Evolutionary conservation across 2,888 invertebrate genomes (phyloP), one percentile per base, ranked within the genome.

Genomic region (Lithophane leautieri): DNA sequence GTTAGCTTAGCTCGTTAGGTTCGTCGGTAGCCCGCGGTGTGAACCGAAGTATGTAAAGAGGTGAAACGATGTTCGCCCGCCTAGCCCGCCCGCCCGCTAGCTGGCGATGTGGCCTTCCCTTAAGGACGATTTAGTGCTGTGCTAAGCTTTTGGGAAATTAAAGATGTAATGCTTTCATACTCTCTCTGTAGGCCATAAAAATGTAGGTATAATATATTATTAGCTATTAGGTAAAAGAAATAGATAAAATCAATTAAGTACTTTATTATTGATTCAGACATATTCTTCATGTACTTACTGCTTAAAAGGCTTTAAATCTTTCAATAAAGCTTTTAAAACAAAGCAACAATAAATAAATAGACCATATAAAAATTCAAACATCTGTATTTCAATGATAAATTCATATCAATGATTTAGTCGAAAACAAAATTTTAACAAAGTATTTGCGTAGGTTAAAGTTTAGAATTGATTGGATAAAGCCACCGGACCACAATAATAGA

Each of bases 321-420:
- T 61, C 63, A 84, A 73, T 83, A 83, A 83, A 83, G 82, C 82
- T 83, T 83, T 85, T 85, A 85, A 82, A 83, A 83, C 85, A 83
- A 82, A 81, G 73, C 74, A 81, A 76, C 82, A 84, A 83, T 84
- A 90, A 90, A 86, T 88, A 89, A 90, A 92, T 91, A 89, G 78
- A 87, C 85, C 88, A 86, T 86, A 85, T 90, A 92, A 93, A 95
- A 95, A 95, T 95, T 95, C 95, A 96, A 96, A 96, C 95, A 95
- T 96, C 93, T 96, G 95, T 96, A 96, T 93, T 96, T 95, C 93
- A 95, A 89, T 94, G 94, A 93, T 95, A 92, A 94, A 90, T 95
- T 94, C 91, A 94, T 95, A 95, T 95, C 93, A 95, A 94, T 93
- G 93, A 95, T 95, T 95, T 93, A 94, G 95, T 96, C 94, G 94